Conservation (phyloP, 2,888 invertebrate genomes). For the Tryphoninae sp. region DNA sequence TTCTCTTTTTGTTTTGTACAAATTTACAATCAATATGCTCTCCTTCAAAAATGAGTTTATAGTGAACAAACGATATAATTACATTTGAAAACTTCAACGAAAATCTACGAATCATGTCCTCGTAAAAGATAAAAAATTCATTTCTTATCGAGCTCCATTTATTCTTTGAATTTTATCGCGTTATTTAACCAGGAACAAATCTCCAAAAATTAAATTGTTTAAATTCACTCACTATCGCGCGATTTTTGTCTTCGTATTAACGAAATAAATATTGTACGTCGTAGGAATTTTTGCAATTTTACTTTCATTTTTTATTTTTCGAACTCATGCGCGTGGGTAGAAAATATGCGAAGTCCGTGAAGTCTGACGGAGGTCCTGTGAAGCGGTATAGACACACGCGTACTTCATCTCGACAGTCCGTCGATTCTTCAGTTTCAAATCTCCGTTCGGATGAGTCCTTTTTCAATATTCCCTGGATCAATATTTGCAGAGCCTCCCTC, state of each 20-base stretch:
- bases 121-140: background rate
- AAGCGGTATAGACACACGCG: background rate
- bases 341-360: background rate
- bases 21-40: background rate
- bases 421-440: conserved; percentile 21
- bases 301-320: background rate
- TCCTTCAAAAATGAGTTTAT: background rate
- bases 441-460: conserved; percentile 46
- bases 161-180: too few species aligned
- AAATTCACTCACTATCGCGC: background rate
- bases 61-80: background rate
- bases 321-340: background rate
- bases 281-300: background rate
- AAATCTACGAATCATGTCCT: background rate
- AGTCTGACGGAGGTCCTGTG: background rate
- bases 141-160: background rate
- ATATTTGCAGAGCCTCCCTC: conserved; percentile 54
- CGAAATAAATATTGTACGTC: background rate
- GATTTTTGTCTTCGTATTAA: background rate
- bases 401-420: background rate
- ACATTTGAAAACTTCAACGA: too few species aligned
- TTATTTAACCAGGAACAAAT: too few species aligned
- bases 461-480: conserved; percentile 59
- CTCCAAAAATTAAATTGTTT: background rate
- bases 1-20: background rate